Evolutionary conservation across 2,797 vertebrate species (phyloP), one percentile per base, ranked within the genome.

Genomic region (Enteromius treurensis): DNA sequence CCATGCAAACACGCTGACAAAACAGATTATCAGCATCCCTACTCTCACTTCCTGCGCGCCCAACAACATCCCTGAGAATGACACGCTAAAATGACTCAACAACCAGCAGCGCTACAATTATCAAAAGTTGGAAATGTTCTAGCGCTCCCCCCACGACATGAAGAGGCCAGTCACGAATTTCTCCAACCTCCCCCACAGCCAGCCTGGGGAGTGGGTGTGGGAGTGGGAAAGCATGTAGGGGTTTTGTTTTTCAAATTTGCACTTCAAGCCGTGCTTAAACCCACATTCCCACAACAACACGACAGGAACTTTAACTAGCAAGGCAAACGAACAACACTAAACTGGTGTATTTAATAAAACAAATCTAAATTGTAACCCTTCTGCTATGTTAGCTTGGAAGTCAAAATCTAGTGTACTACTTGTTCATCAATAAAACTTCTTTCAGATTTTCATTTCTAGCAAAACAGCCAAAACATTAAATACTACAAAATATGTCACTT

Each of bases 1-100:
- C 78, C 49, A 77, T 55, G 64, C 77, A 85, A 88, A 87, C 83
- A 86, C 68, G 55, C 79, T 84, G 87, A 88, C 82, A 86, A 86
- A 86, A 87, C 71, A 87, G 80, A 84, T 84, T 83, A 87, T 23
- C 80, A 78, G 45, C 84, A 86, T 53, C 78, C 83, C 34, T 26
- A 79, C 62, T 86, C 51, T 70, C 17, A 17, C 60, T 88, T 87
- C 74, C 74, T 82, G 77, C 34, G 49, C 14, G 21, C 76, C 37
- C 49, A 60, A 78, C 3, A 17, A 77, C 69, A 86, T 76, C 78
- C 81, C 58, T 13, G 65, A 49, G 47, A 81, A 81, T 34, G 53
- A 78, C 58, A 70, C 3, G 19, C 55, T 49, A 42, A 71, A 84
- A 68, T 53, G 14, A 74, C 81, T 77, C 80, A 40, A 51, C 74